Base-by-base conservation (phyloP, 2,888 invertebrate species). In the Diploptera punctata region DNA sequence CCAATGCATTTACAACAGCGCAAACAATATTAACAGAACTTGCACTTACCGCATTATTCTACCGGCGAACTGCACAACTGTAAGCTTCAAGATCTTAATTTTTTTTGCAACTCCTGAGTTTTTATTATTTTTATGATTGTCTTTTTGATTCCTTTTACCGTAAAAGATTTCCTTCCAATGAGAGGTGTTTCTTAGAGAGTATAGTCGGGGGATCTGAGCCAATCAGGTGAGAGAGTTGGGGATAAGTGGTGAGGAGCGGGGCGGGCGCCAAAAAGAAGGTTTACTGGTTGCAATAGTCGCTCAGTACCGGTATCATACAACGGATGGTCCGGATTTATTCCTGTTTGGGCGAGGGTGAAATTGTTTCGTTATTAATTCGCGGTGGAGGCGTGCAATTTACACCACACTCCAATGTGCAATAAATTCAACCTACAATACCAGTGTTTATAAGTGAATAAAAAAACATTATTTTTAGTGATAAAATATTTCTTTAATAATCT, bases 211-310 rank as follows among this genome's bases (percentile, higher is more conserved):
- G 9, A 10, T 1, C n/a, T 49, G 24, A 1, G 47, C 67, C 67
- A 67, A 67, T 67, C 47, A 38, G 47, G 29, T 13, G 18, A n/a
- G 47, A 29, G 43, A 9, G 24, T 3, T 19, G 21, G 44, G 24
- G 24, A 24, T 24, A 21, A 33, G 65, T 43, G 65, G 24, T 33
- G n/a, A 47, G 38, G 47, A 67, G 67, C 29, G 67, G 67, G 67
- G 67, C 44, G 67, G 67, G 67, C 67, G 67, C 67, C 47, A 67
- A 67, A 67, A 67, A 67, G 47, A 47, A 47, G 67, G 67, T 38
- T 43, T n/a, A n/a, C 26, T 67, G n/a, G 67, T 38, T 33, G 38
- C 29, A 67, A 29, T 57, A 57, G 26, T 29, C n/a, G 29, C n/a
- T 57, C 57, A 29, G 57, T 57, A 29, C 57, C 57, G 57, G 57